Evolutionary conservation across 2,113 vertebrate genomes (phyloP), one percentile per base, ranked within the genome.

Genomic region (Chaetodon trifascialis): DNA sequence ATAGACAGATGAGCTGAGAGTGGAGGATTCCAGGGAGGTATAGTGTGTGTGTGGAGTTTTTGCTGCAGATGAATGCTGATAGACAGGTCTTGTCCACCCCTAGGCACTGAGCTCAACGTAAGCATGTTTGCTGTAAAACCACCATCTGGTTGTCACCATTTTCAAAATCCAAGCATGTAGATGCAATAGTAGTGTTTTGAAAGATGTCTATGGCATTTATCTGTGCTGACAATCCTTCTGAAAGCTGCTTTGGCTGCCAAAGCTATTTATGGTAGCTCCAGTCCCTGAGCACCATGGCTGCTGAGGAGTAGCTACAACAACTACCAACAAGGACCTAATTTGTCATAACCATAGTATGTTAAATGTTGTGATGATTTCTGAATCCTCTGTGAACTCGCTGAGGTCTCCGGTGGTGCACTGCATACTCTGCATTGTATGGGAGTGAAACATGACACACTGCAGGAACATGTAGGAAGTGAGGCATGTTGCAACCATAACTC

Each of bases 401-500:
- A 52, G 74, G 60, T 74, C 72, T 73, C 1, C 46, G 0, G 42
- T 2, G 34, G 66, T 70, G 25, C 0, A 2, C 56, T 72, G 55
- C 60, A 60, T 60, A 55, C 49, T 55, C 65, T 3, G 25, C 36
- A 76, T 63, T 69, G 62, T 56, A 82, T 7, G 1, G 30, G 9
- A 73, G 54, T 70, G 85, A 90, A 91, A 58, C 74, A 73, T 23
- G 84, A 91, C 82, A 47, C 84, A 36, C 34, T 49, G 58, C 54
- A 60, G 59, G 82, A 88, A 66, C 80, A 82, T 87, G 77, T 77
- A 87, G 76, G 84, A 70, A 74, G 75, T 21, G 67, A 86, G 76
- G 79, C 75, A 83, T 80, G 81, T 88, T 84, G 65, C 80, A 68
- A 76, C 77, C 71, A 87, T 89, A 89, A 87, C 73, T 88, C 87